Conservation (phyloP, 2,113 vertebrate species). For the Urocitellus parryii region DNA sequence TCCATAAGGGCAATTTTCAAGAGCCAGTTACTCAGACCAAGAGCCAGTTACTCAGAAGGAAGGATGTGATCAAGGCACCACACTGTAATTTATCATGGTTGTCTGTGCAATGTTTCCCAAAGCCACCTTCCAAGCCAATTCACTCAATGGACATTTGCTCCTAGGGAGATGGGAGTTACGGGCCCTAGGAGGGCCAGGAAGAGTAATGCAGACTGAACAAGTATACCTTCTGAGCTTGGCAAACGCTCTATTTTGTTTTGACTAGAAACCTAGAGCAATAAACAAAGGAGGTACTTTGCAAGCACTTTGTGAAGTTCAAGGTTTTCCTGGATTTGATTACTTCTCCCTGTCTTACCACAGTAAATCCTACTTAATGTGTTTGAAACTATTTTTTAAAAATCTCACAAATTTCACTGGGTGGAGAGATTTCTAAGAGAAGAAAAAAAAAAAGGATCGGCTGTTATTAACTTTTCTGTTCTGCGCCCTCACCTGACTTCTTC, state of each 20-base stretch:
- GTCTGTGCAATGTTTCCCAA: not conserved
- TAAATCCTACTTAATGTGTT: not conserved
- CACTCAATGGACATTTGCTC: not conserved
- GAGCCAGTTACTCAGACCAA: not conserved
- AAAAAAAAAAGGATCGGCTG: not conserved
- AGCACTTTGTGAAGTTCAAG: not conserved
- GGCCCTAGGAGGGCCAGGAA: not conserved
- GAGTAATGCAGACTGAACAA: not conserved
- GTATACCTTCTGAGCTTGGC: not conserved
- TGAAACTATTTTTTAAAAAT: not conserved
- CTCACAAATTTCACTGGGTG: not conserved
- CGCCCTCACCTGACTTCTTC: constrained; percentile 69
- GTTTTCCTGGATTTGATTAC: not conserved
- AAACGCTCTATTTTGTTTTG: not conserved
- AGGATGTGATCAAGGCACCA: not conserved
- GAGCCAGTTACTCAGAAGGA: not conserved
- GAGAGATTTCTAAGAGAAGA: constrained; percentile 34
- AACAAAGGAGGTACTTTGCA: not conserved
- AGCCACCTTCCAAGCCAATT: not conserved
- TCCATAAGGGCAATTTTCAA: not conserved
- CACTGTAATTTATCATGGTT: not conserved
- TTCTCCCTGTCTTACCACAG: not conserved
- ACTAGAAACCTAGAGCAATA: not conserved
- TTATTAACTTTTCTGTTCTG: constrained; percentile 57
- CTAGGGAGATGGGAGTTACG: not conserved